Percentiles rank a stretch among this genome's conserved stretches.
Conservation (phyloP, 1,140 invertebrate species). For the Aphelenchoides fujianensis region DNA sequence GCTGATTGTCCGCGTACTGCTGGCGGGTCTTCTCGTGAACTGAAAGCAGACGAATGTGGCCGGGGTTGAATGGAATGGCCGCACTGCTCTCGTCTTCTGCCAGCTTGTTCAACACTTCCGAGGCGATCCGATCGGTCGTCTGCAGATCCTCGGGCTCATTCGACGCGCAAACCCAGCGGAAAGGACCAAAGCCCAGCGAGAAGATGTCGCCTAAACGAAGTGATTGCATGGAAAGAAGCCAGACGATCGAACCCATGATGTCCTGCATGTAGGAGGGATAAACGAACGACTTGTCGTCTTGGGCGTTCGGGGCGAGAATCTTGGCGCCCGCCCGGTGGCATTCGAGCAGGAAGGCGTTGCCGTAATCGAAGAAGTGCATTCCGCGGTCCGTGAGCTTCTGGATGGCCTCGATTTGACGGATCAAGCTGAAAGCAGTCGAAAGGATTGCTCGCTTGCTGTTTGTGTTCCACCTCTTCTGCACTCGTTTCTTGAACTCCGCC, state of each 20-base stretch:
- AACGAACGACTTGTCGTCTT: constrained; percentile 66
- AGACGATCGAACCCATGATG: constrained; percentile 69
- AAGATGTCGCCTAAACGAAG: constrained; percentile 67
- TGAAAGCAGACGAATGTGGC: no score
- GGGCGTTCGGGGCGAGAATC: constrained; percentile 56
- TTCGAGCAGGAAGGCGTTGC: constrained; percentile 73
- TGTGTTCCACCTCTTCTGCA: constrained; percentile 67
- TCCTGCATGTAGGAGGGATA: constrained; percentile 74
- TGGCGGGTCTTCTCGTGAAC: constrained; percentile 64
- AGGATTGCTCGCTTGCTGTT: constrained; percentile 14
- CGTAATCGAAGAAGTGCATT: constrained; percentile 73
- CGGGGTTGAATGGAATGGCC: no score
- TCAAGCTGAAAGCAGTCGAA: constrained; percentile 64
- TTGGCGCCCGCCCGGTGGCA: constrained; percentile 68
- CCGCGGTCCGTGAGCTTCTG: constrained; percentile 67
- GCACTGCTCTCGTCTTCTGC: constrained; percentile 60
- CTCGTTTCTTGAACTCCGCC: constrained; percentile 66
- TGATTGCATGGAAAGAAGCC: no score
- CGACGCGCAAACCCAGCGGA: constrained; percentile 73
- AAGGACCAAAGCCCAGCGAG: constrained; percentile 73
- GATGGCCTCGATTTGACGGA: constrained; percentile 70
- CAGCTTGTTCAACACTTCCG: constrained; percentile 66
- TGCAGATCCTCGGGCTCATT: constrained; percentile 66
- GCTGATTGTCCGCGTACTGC: constrained; percentile 70
- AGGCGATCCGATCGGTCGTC: constrained; percentile 69